phyloP scores from a whole-genome alignment of 2,113 vertebrate species.

The Phocoena sinus region DNA sequence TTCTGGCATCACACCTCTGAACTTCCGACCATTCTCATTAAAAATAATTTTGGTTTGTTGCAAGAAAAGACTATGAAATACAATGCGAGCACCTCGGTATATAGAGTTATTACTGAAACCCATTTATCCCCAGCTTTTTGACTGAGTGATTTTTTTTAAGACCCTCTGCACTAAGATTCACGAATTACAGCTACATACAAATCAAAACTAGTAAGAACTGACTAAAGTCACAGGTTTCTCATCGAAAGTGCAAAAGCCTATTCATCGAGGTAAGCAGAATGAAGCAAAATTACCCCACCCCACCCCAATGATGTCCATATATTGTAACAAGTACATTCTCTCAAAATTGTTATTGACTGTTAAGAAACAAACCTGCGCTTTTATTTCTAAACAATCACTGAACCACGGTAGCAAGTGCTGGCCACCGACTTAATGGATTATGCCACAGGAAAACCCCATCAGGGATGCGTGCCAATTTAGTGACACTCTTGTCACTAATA shows the following conservation, averaged over 20 bases:
- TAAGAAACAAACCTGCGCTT: conserved; percentile 62
- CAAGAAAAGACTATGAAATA: conserved; percentile 81
- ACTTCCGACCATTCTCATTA: conserved; percentile 65
- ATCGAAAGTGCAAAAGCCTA: conserved; percentile 73
- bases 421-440: conserved; percentile 62
- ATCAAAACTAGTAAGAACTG: conserved; percentile 69
- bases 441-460: conserved; percentile 56
- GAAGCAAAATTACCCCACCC: conserved; percentile 72
- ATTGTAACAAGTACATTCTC: conserved; percentile 53
- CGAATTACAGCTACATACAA: conserved; percentile 69
- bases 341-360: conserved; percentile 48
- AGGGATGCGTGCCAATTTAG: conserved; percentile 53
- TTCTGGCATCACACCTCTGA: conserved; percentile 90
- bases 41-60: conserved; percentile 70
- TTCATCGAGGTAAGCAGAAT: conserved; percentile 63
- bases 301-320: conserved; percentile 61
- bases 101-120: conserved; percentile 76
- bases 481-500: conserved; percentile 54
- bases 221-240: conserved; percentile 72
- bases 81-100: conserved; percentile 85
- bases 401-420: conserved; percentile 45
- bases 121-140: conserved; percentile 73
- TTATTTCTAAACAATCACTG: conserved; percentile 52
- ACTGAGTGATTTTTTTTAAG: conserved; percentile 58
- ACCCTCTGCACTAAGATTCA: conserved; percentile 71